phyloP scores from a whole-genome alignment of 2,888 invertebrate species.

The Lasioglossum malachurum region DNA sequence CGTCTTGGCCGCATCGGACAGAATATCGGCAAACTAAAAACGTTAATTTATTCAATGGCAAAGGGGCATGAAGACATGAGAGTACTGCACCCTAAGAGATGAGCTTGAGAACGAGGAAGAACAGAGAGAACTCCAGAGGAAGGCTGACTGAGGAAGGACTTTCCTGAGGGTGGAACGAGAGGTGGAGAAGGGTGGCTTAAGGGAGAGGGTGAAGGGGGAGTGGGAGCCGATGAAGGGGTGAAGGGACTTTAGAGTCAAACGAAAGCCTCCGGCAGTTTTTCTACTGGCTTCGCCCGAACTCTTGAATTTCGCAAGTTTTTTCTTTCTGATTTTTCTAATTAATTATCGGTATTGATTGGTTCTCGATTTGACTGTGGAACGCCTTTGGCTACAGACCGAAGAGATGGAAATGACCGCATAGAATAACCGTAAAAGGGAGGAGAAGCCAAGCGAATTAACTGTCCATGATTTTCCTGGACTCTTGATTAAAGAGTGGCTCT shows the following conservation, averaged over 20 bases:
- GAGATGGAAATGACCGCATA: constrained; percentile 71
- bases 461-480: constrained; percentile 69
- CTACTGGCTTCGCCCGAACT: constrained; percentile 66
- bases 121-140: constrained; percentile 61
- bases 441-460: constrained; percentile 71
- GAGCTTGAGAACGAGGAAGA: constrained; percentile 59
- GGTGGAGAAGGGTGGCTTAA: constrained; percentile 46
- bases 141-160: constrained; percentile 54
- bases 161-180: constrained; percentile 52
- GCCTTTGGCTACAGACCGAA: constrained; percentile 67
- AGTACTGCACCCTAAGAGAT: constrained; percentile 67
- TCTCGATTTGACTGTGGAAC: constrained; percentile 75
- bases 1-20: constrained; percentile 49
- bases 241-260: constrained; percentile 66
- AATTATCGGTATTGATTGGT: constrained; percentile 82
- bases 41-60: constrained; percentile 82
- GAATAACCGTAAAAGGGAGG: constrained; percentile 66
- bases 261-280: constrained; percentile 77
- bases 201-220: constrained; percentile 37
- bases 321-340: constrained; percentile 80
- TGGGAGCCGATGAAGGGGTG: constrained; percentile 58
- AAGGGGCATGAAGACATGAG: constrained; percentile 73
- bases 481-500: constrained; percentile 69
- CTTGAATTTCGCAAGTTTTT: constrained; percentile 79
- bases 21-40: constrained; percentile 82